Base-by-base conservation (phyloP, 2,113 vertebrate species). In the Heterotis niloticus region DNA sequence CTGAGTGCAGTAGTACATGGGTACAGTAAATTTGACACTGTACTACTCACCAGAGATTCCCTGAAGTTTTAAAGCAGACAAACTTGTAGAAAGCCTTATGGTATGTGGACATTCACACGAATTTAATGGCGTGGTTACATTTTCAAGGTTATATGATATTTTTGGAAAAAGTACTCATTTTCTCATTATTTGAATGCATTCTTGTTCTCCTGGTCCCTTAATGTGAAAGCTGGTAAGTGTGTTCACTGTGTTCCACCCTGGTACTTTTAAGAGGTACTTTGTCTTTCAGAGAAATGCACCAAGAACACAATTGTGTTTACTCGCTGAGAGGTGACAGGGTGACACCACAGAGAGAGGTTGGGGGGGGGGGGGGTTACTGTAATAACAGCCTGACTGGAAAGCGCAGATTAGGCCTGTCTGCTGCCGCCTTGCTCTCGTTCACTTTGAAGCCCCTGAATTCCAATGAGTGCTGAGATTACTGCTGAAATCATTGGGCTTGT, bases 351-450 rank as follows among this genome's bases (percentile, higher is more conserved):
- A 60, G 24, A 17, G 5, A 4, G 5, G 52, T 0, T 67, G 4
- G 64, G 28, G 20, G 26, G 56, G 34, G 76, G 66, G 68, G 68
- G 5, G 14, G n/a, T 5, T 16, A 51, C 62, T 23, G 24, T 29
- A 79, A 79, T 79, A 65, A 26, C 70, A 80, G 51, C 64, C 51
- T 20, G 16, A 52, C 62, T 67, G 51, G 64, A 51, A 34, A 64
- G 44, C 18, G 11, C 23, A 54, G 70, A 79, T 74, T 67, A 69
- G 26, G 26, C 54, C 54, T 17, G 65, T 60, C 66, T 59, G 77
- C 44, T 10, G 28, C 66, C 23, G 17, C 10, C 14, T 5, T 34
- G 44, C 75, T 13, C 16, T 1, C 5, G 12, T 16, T 64, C 5
- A 57, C 20, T 28, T 52, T 17, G 44, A 60, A 64, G 60, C 9